Percentiles rank a stretch among this genome's conserved stretches.
Conservation (phyloP, 2,888 invertebrate species). For the Dromius quadrimaculatus region DNA sequence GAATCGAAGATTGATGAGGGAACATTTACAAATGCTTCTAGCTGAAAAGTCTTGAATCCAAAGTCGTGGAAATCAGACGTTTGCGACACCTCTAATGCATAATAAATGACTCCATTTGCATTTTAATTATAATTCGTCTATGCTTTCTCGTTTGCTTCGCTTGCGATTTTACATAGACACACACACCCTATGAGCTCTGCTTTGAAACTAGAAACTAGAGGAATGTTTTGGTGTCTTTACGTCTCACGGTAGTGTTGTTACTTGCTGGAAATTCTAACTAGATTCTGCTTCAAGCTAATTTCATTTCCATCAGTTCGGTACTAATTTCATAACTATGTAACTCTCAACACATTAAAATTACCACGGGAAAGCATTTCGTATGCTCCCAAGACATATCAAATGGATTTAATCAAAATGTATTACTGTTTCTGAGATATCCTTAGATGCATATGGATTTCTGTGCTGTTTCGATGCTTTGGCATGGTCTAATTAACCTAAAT, state of each 20-base stretch:
- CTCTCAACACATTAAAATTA: slow-evolving; percentile 19
- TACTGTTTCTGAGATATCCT: too few species aligned
- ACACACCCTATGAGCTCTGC: too few species aligned
- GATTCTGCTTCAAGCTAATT: slow-evolving; percentile 31
- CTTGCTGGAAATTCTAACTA: slow-evolving; percentile 26
- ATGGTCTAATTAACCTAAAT: too few species aligned
- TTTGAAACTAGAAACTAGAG: slow-evolving; percentile 15
- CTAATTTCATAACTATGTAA: slow-evolving; percentile 26
- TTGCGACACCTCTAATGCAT: slow-evolving; percentile 45
- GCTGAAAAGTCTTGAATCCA: too few species aligned
- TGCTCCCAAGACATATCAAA: background rate
- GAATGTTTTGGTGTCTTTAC: slow-evolving; percentile 27
- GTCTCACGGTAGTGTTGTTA: slow-evolving; percentile 29
- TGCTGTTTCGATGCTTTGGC: too few species aligned
- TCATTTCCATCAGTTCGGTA: slow-evolving; percentile 11
- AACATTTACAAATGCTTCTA: slow-evolving; percentile 36
- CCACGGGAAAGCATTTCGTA: background rate
- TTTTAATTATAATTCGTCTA: slow-evolving; percentile 46
- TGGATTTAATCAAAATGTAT: background rate
- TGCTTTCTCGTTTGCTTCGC: slow-evolving; percentile 16
- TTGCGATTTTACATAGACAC: slow-evolving; percentile 11
- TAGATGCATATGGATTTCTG: background rate
- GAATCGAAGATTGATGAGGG: slow-evolving; percentile 51
- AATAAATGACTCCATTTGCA: slow-evolving; percentile 47
- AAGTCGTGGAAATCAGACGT: slow-evolving; percentile 39